Percentiles rank a stretch among this genome's conserved stretches.
phyloP scores from a whole-genome alignment of 2,888 invertebrate genomes.

The Enchytraeus crypticus region DNA sequence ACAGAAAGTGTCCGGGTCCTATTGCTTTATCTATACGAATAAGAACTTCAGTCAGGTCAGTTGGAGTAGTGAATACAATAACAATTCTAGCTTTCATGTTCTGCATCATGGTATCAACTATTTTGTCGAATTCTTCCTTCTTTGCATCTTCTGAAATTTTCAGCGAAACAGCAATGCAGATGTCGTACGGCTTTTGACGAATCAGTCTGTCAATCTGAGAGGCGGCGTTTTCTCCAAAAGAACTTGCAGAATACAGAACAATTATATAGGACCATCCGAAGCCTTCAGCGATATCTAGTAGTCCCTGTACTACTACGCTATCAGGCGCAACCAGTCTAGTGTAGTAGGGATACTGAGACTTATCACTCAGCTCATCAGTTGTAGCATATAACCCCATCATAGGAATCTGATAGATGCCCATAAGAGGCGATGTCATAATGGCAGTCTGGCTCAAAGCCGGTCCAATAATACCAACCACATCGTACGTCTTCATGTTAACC shows the following conservation, averaged over 20 bases:
- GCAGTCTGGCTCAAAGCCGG: conserved; percentile 10
- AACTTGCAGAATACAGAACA: conserved; percentile 63
- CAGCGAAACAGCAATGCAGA: conserved; percentile 10
- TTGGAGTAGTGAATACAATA: conserved; percentile 1
- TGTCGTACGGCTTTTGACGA: not conserved
- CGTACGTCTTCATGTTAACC: not conserved
- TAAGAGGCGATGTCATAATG: conserved; percentile 12
- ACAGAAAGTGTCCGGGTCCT: conserved; percentile 3
- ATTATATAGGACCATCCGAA: conserved; percentile 68
- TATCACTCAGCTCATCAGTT: conserved; percentile 35
- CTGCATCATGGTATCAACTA: not conserved
- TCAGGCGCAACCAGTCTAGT: conserved; percentile 36
- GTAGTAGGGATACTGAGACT: conserved; percentile 32
- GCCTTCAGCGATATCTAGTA: conserved; percentile 28
- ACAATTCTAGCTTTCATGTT: conserved; percentile 8
- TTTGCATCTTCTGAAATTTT: not conserved
- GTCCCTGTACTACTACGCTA: conserved; percentile 30
- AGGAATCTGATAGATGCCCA: conserved; percentile 52
- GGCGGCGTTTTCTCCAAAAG: conserved; percentile 32
- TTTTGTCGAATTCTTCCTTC: not conserved
- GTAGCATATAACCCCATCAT: conserved; percentile 49
- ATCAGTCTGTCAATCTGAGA: conserved; percentile 17
- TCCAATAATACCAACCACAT: conserved; percentile 18
- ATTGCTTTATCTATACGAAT: not conserved
- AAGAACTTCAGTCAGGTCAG: not conserved